Base-by-base conservation (phyloP, 64 coral and sea anemone species). In the Dendronephthya gigantea region DNA sequence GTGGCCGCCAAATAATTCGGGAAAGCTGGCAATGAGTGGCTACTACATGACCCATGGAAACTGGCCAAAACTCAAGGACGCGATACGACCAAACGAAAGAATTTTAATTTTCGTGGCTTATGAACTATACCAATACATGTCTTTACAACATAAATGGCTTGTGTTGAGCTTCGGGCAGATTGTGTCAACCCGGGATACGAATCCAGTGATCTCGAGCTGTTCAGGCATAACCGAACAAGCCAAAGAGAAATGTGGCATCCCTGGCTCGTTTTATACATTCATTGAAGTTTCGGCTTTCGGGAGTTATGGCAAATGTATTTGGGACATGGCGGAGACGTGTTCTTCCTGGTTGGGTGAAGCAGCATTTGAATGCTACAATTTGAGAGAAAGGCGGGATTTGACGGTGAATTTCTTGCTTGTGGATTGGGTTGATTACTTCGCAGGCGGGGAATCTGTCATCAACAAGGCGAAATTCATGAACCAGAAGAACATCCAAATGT, bases 91-190 rank as follows among this genome's bases (percentile, higher is more conserved):
- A 16, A 89, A 89, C 58, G 74, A 89, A 29, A 83, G 88, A 62
- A 59, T 89, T 1, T 89, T 89, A n/a, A n/a, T 89, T 48, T 89
- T 89, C 81, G 58, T 89, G 31, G 82, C n/a, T 43, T 9, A 58
- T 39, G n/a, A 70, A 40, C 29, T 84, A 25, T 1, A 12, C 5
- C 1, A 68, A 83, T 0, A 28, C 38, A 4, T 83, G 13, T 39
- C 75, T 40, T 13, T n/a, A n/a, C 75, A 39, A 8, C 13, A 56
- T 16, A 2, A 83, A 0, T 89, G 88, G 88, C 25, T 89, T n/a
- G 12, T 83, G 32, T 41, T 8, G 2, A 70, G 56, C 23, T 47
- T 83, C 13, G 2, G 11, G 9, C 1, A 29, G 9, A 56, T 89
- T 23, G 39, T 30, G 50, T 74, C 69, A 0, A 83, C 79, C 14